Percentiles rank a stretch among this genome's conserved stretches.
phyloP scores from a whole-genome alignment of 2,113 vertebrate genomes.

The Pachycephala philippinensis region DNA sequence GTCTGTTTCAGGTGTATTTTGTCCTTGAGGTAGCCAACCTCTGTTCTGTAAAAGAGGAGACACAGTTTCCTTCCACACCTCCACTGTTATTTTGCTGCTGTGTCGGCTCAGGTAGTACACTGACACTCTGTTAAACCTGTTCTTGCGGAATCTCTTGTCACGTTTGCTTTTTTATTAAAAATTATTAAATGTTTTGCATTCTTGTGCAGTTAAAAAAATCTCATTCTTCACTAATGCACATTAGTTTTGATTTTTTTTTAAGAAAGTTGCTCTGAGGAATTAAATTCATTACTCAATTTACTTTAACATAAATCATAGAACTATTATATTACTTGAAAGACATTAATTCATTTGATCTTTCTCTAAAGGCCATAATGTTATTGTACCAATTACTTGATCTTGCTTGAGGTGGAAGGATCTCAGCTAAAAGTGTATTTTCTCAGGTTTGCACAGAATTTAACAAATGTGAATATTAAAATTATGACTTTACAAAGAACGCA shows the following conservation, averaged over 20 bases:
- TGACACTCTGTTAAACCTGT: not conserved
- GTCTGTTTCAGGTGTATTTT: not conserved
- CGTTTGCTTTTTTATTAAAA: not conserved
- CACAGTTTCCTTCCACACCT: not conserved
- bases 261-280: not conserved
- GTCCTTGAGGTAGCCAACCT: not conserved
- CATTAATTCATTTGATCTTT: constrained; percentile 41
- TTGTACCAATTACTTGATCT: constrained; percentile 47
- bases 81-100: not conserved
- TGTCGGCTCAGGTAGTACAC: not conserved
- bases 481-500: not conserved
- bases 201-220: not conserved
- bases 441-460: constrained; percentile 8
- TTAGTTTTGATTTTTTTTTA: not conserved
- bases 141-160: not conserved
- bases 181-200: not conserved
- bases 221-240: not conserved
- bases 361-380: constrained; percentile 17
- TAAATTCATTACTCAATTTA: constrained; percentile 16
- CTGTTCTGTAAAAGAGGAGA: not conserved
- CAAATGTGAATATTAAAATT: not conserved
- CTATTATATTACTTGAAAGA: constrained; percentile 31
- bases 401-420: constrained; percentile 39
- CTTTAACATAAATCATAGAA: not conserved
- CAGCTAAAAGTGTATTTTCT: not conserved